Evolutionary conservation across 2,113 vertebrate species (phyloP), one percentile per base, ranked within the genome.

Genomic region (Bubo bubo): DNA sequence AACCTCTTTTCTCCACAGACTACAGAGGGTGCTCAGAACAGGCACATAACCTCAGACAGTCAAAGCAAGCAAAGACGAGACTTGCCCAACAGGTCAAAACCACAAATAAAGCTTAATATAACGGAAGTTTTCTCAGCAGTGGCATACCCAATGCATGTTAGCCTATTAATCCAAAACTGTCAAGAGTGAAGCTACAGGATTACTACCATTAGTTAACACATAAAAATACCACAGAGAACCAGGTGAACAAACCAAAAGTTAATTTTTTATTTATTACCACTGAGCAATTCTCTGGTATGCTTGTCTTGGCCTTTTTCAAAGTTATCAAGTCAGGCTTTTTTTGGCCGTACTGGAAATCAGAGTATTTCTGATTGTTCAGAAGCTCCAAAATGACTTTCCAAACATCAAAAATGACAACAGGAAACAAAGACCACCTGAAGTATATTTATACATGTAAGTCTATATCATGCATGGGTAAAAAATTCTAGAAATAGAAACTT

Each of bases 241-340:
- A 96, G 94, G 89, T 93, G 95, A 96, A 96, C 86, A 96, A 96
- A n/a, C 26, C 70, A 68, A 27, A 95, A 93, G 47, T 39, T 88
- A 30, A 4, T 24, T 86, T 60, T 76, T 72, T 90, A 8, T 82
- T 72, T 70, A 77, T 27, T 89, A 91, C 28, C 24, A 84, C 37
- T 52, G 85, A 93, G 56, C 74, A 96, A 93, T 92, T 90, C 92
- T 85, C 85, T 82, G 43, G 47, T 71, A 55, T 45, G 39, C 27
- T 67, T 92, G 50, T 52, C 52, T 56, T 68, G 52, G 35, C 24
- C 63, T 75, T 49, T 56, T 66, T 67, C 73, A 52, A 83, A 90
- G 18, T 32, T 60, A 24, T 18, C 37, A 83, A 62, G 5, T 20
- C 12, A 14, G 34, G 37, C 2, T 23, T 79, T 79, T 81, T 81